Base-by-base conservation (phyloP, 2,797 vertebrate species). In the Sparus aurata region DNA sequence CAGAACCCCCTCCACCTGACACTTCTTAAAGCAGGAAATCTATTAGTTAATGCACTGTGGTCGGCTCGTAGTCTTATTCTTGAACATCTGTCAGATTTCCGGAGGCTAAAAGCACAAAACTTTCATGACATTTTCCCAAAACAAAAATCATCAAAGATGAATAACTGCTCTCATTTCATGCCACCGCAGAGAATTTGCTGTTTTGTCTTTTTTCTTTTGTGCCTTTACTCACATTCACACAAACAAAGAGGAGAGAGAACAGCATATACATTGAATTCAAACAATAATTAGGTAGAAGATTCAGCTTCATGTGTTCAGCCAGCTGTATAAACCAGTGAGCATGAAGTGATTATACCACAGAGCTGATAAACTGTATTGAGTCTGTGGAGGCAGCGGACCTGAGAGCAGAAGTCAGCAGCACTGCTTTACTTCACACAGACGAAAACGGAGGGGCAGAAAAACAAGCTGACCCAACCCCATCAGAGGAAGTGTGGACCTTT, bases 401-500 rank as follows among this genome's bases (percentile, higher is more conserved):
- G 43, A 69, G 22, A 54, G 20, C 49, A 34, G 30, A 61, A 46
- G 63, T 71, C 67, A 43, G 45, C 25, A 69, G 23, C 62, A 1
- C 12, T 47, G 71, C 78, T 69, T 79, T 45, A 34, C 55, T 45
- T 55, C 63, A 65, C 47, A 23, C 22, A 58, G 47, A 59, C 46
- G 43, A 34, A 71, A 49, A 43, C 57, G 69, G 52, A 43, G n/a
- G 17, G 55, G 69, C 30, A 25, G 53, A 38, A 53, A 38, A 55
- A 50, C 20, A 0, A 77, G 66, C 43, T 46, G 53, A 81, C 57
- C 53, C 65, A 22, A 76, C 30, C 52, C 57, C 30, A 50, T 69
- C 25, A 66, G 38, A 61, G 41, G 68, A 38, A 60, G 69, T 71
- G 13, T 62, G 55, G 77, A 73, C 70, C 45, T 65, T 47, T 57